Base-by-base conservation (phyloP, 2,797 vertebrate genomes). In the Lindbergichthys nudifrons region DNA sequence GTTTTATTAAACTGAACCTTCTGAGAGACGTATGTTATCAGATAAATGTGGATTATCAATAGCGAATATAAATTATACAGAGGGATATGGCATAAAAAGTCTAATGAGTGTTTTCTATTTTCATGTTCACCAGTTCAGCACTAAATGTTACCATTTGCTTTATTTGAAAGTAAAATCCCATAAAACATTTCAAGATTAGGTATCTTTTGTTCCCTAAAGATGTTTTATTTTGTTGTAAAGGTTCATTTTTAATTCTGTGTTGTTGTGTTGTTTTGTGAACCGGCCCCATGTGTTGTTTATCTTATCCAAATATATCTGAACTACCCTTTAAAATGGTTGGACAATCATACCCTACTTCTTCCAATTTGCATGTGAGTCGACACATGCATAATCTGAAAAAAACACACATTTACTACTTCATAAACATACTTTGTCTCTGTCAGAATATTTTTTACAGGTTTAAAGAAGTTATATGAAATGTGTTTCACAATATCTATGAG, bases 401-500 rank as follows among this genome's bases (percentile, higher is more conserved):
- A 48, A 58, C 60, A 57, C 48, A 75, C 30, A 32, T 59, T 69
- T 18, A 23, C 46, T 23, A 18, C 43, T 36, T 54, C 23, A 59
- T 36, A 56, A 64, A 51, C 32, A 47, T 5, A 23, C 9, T 39
- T 26, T 10, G 10, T 61, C 23, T 14, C 53, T 21, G 6, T 56
- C 16, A 9, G 26, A 8, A 11, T 15, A 21, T 67, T 57, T 65
- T 65, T 30, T 61, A 73, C 43, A 47, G 21, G 47, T 12, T n/a
- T 21, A 57, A 9, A 6, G 47, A 62, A 64, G 21, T 8, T 63
- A 32, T 21, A 16, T 16, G 14, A 15, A 65, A 57, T 15, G 9
- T 16, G 18, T 65, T 72, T 52, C 47, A 43, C 47, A 76, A 57
- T 13, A 56, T n/a, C 19, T n/a, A 39, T 48, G 36, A 57, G n/a